Conservation (phyloP, 2,113 vertebrate species). For the Nannobrachium achirus region DNA sequence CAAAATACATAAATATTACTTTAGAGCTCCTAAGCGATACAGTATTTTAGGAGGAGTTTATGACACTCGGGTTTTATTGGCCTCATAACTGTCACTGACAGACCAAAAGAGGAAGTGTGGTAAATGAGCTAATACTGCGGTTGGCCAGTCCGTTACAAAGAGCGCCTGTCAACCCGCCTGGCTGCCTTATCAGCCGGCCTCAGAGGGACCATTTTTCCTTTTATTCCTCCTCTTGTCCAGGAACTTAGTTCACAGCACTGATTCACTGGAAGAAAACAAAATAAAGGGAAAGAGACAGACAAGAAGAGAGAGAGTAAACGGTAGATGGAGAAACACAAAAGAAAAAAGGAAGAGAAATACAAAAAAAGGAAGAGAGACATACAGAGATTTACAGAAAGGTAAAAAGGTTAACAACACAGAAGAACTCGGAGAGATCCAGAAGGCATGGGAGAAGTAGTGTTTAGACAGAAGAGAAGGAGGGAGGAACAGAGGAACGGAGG, state of each 20-base stretch:
- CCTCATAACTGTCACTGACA: too few relatives aligned
- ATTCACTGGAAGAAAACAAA: conserved; percentile 30
- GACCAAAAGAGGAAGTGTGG: background rate
- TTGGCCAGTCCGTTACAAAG: conserved; percentile 16
- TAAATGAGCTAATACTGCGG: conserved; percentile 8
- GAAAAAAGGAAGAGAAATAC: conserved; percentile 18
- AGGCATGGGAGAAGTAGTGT: conserved; percentile 41
- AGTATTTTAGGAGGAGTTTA: too few relatives aligned
- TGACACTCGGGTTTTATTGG: too few relatives aligned
- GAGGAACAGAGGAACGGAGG: conserved; percentile 23
- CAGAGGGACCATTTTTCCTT: conserved; percentile 37
- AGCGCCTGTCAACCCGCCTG: conserved; percentile 17
- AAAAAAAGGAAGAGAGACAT: conserved; percentile 21
- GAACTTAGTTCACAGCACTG: conserved; percentile 60
- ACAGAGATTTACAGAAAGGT: background rate
- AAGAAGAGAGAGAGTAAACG: too few relatives aligned
- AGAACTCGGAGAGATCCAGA: conserved; percentile 52
- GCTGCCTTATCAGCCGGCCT: conserved; percentile 33
- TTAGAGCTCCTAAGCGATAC: too few relatives aligned
- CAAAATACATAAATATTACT: too few relatives aligned
- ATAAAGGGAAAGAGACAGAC: conserved; percentile 29
- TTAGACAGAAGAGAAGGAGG: conserved; percentile 27
- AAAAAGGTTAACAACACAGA: conserved; percentile 9
- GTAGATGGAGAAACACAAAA: conserved; percentile 4
- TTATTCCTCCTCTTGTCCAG: conserved; percentile 55